These are phyloP conservation scores for Drosophila sechellia DNA, from an alignment of 1,140 invertebrate species.

Conservation along the genomic window DNA sequence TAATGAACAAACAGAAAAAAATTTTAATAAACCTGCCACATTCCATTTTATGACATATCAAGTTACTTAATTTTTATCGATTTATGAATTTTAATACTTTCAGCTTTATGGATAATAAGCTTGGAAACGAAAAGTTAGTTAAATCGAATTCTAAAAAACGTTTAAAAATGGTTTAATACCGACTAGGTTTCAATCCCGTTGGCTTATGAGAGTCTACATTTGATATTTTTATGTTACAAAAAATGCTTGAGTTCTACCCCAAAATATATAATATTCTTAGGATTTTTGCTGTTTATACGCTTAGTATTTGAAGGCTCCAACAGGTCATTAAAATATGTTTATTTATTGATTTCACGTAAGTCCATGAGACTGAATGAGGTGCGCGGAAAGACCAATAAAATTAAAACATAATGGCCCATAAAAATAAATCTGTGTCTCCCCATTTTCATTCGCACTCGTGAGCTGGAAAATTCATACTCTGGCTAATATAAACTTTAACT, in stretches of 20 bases:
- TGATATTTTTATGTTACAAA: too few relatives aligned
- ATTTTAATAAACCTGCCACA: neutral
- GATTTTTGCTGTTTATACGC: neutral
- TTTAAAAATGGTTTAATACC: too few relatives aligned
- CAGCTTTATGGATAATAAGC: too few relatives aligned
- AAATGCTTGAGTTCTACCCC: too few relatives aligned
- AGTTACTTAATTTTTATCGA: too few relatives aligned
- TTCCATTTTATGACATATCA: neutral
- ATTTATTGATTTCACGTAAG: conserved; percentile 33
- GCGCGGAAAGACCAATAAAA: conserved; percentile 15
- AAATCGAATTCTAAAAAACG: too few relatives aligned
- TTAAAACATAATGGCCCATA: conserved; percentile 42
- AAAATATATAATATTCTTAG: neutral
- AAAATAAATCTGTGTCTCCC: conserved; percentile 27
- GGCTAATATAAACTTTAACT: conserved; percentile 59
- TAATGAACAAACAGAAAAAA: conserved; percentile 11
- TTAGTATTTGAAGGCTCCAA: conserved; percentile 10
- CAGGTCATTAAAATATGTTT: conserved; percentile 33
- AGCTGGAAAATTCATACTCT: conserved; percentile 54
- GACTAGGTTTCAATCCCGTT: too few relatives aligned
- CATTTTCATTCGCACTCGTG: conserved; percentile 14
- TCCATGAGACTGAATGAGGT: neutral
- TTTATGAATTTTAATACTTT: too few relatives aligned
- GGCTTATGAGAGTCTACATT: too few relatives aligned
- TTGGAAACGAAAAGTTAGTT: too few relatives aligned